These are phyloP conservation scores for Zaprionus vittiger DNA, from an alignment of 1,140 invertebrate genomes.

Conservation along the genomic window DNA sequence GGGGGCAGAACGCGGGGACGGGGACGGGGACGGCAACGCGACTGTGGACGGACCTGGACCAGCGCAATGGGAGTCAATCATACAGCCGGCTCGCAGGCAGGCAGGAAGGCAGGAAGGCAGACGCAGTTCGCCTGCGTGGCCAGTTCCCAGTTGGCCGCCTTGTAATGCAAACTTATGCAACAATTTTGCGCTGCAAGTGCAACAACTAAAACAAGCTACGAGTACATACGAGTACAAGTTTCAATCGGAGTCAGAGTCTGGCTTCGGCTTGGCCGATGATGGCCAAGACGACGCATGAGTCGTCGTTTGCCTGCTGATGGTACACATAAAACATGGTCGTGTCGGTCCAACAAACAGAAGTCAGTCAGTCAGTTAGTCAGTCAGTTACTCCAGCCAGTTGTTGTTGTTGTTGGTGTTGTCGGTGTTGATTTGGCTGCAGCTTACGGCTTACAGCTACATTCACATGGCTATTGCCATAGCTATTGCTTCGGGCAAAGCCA, in stretches of 20 bases:
- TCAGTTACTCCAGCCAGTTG: conserved; percentile 41
- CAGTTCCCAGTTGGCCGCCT: conserved; percentile 39
- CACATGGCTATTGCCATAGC: conserved; percentile 50
- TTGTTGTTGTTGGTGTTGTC: conserved; percentile 60
- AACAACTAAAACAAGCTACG: conserved; percentile 73
- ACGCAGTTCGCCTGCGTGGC: not conserved
- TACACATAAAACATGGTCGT: conserved; percentile 82
- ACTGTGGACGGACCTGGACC: conserved; percentile 20
- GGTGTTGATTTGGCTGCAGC: conserved; percentile 64
- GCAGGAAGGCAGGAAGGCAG: conserved; percentile 4
- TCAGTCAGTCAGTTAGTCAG: conserved; percentile 75
- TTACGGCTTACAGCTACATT: conserved; percentile 39
- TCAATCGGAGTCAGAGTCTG: not conserved
- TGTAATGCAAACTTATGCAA: conserved; percentile 77
- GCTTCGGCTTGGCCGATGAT: conserved; percentile 33
- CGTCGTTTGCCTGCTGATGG: conserved; percentile 53
- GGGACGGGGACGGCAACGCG: not conserved
- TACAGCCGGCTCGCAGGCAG: conserved; percentile 57
- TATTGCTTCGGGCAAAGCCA: conserved; percentile 42
- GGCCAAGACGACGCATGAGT: conserved; percentile 54
- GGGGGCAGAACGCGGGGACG: not conserved
- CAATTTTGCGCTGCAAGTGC: conserved; percentile 77
- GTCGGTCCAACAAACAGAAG: conserved; percentile 82
- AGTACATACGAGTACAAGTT: conserved; percentile 37
- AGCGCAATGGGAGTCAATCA: conserved; percentile 78